Evolutionary conservation across 2,888 invertebrate genomes (phyloP).

Genomic region (Pterostichus niger): DNA sequence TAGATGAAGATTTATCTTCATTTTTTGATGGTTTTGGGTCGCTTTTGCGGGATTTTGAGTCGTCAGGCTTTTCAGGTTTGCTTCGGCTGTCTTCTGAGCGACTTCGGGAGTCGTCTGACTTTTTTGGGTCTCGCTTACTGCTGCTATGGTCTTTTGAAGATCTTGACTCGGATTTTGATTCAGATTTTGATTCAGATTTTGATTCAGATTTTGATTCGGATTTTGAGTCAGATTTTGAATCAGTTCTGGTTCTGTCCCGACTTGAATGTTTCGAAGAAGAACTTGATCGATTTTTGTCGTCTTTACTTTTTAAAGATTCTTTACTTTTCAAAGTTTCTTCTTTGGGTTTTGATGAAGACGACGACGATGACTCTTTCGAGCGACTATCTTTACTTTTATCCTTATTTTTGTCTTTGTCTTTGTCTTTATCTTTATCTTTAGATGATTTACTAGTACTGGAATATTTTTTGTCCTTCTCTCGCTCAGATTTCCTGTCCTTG

Average conservation of each 20-base stretch:
- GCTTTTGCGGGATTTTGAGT: not conserved
- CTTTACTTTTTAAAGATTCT: slow-evolving; percentile 68
- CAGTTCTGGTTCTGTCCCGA: slow-evolving; percentile 68
- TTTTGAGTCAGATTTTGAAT: slow-evolving; percentile 70
- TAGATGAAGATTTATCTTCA: slow-evolving; percentile 64
- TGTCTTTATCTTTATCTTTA: slow-evolving; percentile 69
- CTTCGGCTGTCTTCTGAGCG: no score
- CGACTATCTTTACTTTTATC: slow-evolving; percentile 76
- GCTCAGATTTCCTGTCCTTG: slow-evolving; percentile 70
- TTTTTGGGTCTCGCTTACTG: no score
- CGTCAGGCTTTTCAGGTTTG: no score
- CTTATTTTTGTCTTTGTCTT: slow-evolving; percentile 73
- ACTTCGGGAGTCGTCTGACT: no score
- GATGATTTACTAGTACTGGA: slow-evolving; percentile 53
- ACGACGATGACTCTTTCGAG: no score
- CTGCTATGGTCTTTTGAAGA: no score
- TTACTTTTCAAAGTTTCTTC: slow-evolving; percentile 68
- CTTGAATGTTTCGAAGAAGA: slow-evolving; percentile 72
- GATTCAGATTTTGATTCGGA: no score
- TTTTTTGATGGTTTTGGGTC: slow-evolving; percentile 71
- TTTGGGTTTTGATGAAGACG: slow-evolving; percentile 24
- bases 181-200: slow-evolving; percentile 70
- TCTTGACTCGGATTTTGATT: no score
- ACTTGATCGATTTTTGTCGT: slow-evolving; percentile 70
- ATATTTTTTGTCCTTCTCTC: slow-evolving; percentile 78